A percentile compares a stretch with the other conserved stretches of the same genome.
Evolutionary conservation across 1,140 invertebrate species (phyloP).

Genomic region (Rhyacophila brunnea): DNA sequence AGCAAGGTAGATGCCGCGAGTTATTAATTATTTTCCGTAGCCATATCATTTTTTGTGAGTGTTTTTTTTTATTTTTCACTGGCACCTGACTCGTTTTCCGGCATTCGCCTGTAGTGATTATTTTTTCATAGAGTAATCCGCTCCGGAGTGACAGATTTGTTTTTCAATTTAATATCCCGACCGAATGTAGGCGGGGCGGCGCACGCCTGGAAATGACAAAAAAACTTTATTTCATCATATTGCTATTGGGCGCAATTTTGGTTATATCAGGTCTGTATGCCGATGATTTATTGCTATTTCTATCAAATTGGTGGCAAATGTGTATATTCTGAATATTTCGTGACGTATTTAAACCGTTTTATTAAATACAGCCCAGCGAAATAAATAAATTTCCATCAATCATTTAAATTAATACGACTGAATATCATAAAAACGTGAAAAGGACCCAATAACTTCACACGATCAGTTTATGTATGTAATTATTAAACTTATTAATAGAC

Average conservation of each 20-base stretch:
- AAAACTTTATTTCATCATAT: slow-evolving; percentile 22
- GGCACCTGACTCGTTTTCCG: no score
- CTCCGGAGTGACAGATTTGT: slow-evolving; percentile 13
- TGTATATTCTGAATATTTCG: neutral
- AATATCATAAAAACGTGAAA: no score
- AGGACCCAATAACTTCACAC: no score
- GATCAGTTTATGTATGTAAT: no score
- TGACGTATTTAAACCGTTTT: neutral
- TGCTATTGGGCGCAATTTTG: slow-evolving; percentile 15
- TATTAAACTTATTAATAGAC: no score
- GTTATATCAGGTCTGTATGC: slow-evolving; percentile 12
- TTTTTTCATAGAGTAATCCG: slow-evolving; percentile 5
- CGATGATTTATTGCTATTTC: slow-evolving; percentile 1
- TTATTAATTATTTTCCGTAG: no score
- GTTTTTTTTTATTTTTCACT: no score
- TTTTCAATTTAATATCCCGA: slow-evolving; percentile 17
- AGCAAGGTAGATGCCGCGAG: no score
- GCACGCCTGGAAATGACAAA: slow-evolving; percentile 25
- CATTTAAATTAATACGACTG: no score
- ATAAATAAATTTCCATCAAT: no score
- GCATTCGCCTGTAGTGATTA: slow-evolving; percentile 1
- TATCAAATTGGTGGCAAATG: neutral
- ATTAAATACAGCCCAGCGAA: neutral
- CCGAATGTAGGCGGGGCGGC: slow-evolving; percentile 7
- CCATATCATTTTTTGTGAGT: no score